Conservation (phyloP, 2,113 vertebrate species). For the Semicossyphus pulcher region DNA sequence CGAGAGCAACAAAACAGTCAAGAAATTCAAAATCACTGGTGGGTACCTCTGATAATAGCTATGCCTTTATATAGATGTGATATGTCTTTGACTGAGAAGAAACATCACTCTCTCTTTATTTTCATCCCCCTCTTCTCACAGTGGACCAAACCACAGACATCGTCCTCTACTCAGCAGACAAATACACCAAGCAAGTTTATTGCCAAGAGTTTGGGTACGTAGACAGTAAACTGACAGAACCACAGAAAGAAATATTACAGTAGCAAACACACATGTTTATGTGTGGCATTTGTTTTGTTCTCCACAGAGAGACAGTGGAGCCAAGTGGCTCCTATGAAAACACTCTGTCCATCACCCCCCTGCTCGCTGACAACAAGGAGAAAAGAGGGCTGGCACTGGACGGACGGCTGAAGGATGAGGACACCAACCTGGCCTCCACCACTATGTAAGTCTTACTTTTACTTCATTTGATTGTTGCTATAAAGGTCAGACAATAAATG, state of each 20-base stretch:
- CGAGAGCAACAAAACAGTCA: constrained; percentile 90
- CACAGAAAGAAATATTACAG: neutral
- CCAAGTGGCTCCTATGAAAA: constrained; percentile 85
- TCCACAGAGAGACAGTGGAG: constrained; percentile 86
- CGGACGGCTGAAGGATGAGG: constrained; percentile 91
- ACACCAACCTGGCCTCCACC: constrained; percentile 94
- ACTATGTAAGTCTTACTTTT: constrained; percentile 83
- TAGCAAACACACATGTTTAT: neutral
- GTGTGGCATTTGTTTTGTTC: neutral
- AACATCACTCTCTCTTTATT: neutral
- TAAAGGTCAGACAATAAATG: neutral
- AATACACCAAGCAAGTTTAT: constrained; percentile 89
- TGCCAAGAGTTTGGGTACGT: constrained; percentile 88
- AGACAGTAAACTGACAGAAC: neutral
- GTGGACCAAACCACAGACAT: constrained; percentile 93
- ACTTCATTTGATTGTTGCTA: neutral
- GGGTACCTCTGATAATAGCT: constrained; percentile 35
- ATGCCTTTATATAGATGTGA: neutral
- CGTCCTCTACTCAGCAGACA: constrained; percentile 93
- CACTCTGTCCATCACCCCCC: constrained; percentile 82
- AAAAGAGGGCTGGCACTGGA: constrained; percentile 90
- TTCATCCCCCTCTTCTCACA: constrained; percentile 48
- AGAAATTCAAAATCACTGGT: constrained; percentile 90
- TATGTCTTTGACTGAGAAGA: neutral
- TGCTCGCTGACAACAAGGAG: constrained; percentile 84